phyloP scores from a whole-genome alignment of 2,888 invertebrate species.

The Lycophotia porphyrea region DNA sequence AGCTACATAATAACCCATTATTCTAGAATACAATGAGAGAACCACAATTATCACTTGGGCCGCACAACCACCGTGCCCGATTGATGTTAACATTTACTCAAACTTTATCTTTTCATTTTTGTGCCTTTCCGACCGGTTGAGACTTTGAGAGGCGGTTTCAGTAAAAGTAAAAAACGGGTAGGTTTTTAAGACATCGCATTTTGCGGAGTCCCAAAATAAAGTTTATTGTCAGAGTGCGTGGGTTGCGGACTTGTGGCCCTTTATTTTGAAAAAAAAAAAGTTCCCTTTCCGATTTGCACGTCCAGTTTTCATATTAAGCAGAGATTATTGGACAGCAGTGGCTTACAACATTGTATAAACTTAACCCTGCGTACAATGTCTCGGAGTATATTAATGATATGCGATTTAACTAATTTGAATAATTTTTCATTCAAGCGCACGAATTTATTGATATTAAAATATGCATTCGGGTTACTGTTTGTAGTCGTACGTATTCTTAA shows the following conservation, averaged over 20 bases:
- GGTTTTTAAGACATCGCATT: conserved; percentile 78
- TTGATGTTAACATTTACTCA: conserved; percentile 73
- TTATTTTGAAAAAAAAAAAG: conserved; percentile 67
- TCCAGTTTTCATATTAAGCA: conserved; percentile 61
- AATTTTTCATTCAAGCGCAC: conserved; percentile 55
- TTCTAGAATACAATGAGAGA: conserved; percentile 10
- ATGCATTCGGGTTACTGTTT: conserved; percentile 49
- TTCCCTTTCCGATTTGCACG: conserved; percentile 42
- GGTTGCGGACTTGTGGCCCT: conserved; percentile 68
- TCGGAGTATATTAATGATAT: conserved; percentile 53
- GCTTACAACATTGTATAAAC: conserved; percentile 60
- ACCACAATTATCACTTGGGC: conserved; percentile 59
- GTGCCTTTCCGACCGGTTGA: conserved; percentile 78
- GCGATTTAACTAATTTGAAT: conserved; percentile 55
- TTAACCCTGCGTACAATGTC: conserved; percentile 41
- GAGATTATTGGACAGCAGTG: conserved; percentile 42
- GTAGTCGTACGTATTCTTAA: conserved; percentile 37
- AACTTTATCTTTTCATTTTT: conserved; percentile 75
- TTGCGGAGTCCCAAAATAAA: conserved; percentile 83
- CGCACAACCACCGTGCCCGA: conserved; percentile 55
- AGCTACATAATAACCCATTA: conserved; percentile 6
- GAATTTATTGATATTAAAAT: conserved; percentile 48
- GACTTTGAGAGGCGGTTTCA: conserved; percentile 77
- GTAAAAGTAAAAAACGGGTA: conserved; percentile 77
- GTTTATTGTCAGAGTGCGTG: conserved; percentile 84